Percentiles rank a stretch among this genome's conserved stretches.
These are phyloP conservation scores for Sipha flava DNA, from an alignment of 1,140 invertebrate genomes.

Conservation along the genomic window DNA sequence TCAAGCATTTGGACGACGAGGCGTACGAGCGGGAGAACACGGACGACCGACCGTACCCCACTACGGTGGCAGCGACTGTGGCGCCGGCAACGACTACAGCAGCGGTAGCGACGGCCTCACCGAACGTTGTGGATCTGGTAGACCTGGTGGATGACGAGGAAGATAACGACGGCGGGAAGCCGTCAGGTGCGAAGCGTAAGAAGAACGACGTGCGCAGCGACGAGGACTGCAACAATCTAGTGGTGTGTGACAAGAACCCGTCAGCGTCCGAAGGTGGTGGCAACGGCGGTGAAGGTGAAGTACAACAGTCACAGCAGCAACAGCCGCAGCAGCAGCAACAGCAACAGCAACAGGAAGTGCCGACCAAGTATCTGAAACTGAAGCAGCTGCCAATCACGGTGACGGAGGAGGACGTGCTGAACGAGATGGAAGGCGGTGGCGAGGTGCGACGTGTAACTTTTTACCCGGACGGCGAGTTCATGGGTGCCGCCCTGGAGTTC, in stretches of 20 bases:
- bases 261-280: not conserved
- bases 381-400: conserved; percentile 13
- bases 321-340: not conserved
- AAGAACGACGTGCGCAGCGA: not conserved
- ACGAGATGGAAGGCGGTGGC: not conserved
- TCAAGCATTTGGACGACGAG: conserved; percentile 2
- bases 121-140: not conserved
- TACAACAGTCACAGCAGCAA: not conserved
- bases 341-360: not conserved
- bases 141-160: not conserved
- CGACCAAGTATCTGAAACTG: not conserved
- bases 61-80: not conserved
- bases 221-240: not conserved
- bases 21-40: conserved; percentile 4
- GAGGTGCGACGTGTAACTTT: not conserved
- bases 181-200: too few species aligned
- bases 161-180: not conserved
- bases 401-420: not conserved
- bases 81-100: not conserved
- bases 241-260: not conserved
- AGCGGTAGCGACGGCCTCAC: not conserved
- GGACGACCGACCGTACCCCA: not conserved
- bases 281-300: not conserved
- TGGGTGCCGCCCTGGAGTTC: not conserved
- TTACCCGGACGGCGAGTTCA: not conserved